phyloP scores from a whole-genome alignment of 2,888 invertebrate species.

The Smittia sp. region DNA sequence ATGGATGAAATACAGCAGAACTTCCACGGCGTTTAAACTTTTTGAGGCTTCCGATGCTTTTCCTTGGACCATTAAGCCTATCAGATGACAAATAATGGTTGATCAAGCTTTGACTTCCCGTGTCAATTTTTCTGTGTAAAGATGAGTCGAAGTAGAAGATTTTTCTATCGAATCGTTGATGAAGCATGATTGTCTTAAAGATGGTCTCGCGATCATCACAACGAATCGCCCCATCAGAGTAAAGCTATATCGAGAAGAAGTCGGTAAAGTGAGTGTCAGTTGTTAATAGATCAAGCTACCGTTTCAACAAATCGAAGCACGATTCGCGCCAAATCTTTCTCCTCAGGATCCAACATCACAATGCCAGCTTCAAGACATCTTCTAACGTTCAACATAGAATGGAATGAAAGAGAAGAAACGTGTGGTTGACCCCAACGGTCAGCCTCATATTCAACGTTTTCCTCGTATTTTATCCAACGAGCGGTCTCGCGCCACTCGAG shows the following conservation, averaged over 20 bases:
- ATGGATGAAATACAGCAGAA: not conserved
- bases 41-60: not conserved
- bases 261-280: no score
- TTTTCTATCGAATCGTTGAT: not conserved
- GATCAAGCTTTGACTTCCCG: not conserved
- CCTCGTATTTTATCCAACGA: constrained; percentile 98
- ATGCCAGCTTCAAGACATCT: constrained; percentile 86
- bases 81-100: not conserved
- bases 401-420: constrained; percentile 92
- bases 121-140: not conserved
- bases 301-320: constrained; percentile 70
- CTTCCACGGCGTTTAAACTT: not conserved
- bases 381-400: constrained; percentile 84
- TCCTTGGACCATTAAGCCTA: not conserved
- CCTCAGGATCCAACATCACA: constrained; percentile 83
- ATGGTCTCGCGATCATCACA: not conserved
- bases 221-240: not conserved
- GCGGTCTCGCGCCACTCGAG: constrained; percentile 94
- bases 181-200: not conserved
- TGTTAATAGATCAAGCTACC: not conserved
- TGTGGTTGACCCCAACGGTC: constrained; percentile 94
- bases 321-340: constrained; percentile 81
- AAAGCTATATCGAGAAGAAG: not conserved
- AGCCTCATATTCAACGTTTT: constrained; percentile 91
- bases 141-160: not conserved